These are phyloP conservation scores for Drosophila kanapiae DNA, from an alignment of 1,140 invertebrate genomes.

Conservation along the genomic window DNA sequence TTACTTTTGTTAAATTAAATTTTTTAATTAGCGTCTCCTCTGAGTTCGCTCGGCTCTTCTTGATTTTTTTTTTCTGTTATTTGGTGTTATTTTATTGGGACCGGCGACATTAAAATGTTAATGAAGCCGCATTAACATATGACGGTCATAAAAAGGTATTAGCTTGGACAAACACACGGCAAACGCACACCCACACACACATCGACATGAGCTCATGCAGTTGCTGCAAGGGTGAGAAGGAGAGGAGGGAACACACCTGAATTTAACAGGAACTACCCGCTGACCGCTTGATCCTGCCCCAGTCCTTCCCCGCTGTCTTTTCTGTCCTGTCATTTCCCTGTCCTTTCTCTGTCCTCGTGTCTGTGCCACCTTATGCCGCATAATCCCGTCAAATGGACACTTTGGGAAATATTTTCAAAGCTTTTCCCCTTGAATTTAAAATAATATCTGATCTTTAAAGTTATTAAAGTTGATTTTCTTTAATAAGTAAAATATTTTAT, in stretches of 20 bases:
- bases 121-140: constrained; percentile 82
- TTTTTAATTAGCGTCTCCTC: constrained; percentile 69
- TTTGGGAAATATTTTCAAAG: constrained; percentile 4
- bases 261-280: constrained; percentile 63
- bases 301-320: constrained; percentile 25
- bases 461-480: no score
- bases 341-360: constrained; percentile 5
- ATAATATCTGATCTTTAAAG: not conserved
- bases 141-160: constrained; percentile 82
- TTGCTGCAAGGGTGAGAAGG: constrained; percentile 28
- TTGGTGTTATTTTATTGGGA: constrained; percentile 59
- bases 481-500: not conserved
- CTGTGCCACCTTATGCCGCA: constrained; percentile 65
- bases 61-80: constrained; percentile 11
- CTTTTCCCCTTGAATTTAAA: not conserved
- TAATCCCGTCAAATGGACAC: constrained; percentile 58
- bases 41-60: constrained; percentile 22
- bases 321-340: constrained; percentile 31
- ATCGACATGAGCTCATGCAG: constrained; percentile 57
- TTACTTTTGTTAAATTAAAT: constrained; percentile 73
- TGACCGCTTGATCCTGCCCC: constrained; percentile 73
- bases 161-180: constrained; percentile 57
- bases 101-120: constrained; percentile 78
- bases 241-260: constrained; percentile 32
- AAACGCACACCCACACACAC: constrained; percentile 23